phyloP scores from a whole-genome alignment of 2,888 invertebrate species.

The Melolontha melolontha region DNA sequence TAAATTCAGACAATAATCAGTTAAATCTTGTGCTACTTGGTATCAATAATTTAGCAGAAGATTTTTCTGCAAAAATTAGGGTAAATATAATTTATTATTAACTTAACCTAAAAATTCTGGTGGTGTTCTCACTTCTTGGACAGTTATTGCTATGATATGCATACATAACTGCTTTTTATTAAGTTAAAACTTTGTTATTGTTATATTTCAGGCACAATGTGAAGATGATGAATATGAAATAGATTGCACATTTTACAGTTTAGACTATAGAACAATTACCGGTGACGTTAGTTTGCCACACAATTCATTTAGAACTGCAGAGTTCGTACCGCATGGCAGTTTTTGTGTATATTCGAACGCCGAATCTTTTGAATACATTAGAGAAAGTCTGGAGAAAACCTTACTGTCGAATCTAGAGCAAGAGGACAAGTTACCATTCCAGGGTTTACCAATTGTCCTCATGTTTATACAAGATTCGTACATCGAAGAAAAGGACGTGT shows the following conservation, averaged over 20 bases:
- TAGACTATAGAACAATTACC: conserved; percentile 88
- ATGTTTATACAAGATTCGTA: conserved; percentile 89
- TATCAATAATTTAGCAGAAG: conserved; percentile 86
- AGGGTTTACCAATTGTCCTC: conserved; percentile 88
- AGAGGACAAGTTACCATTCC: conserved; percentile 88
- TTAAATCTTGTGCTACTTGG: conserved; percentile 92
- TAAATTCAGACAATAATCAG: conserved; percentile 76
- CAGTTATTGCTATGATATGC: too few relatives aligned
- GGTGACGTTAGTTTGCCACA: conserved; percentile 85
- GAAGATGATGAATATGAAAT: conserved; percentile 88
- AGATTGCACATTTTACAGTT: conserved; percentile 82
- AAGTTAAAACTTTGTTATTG: not conserved
- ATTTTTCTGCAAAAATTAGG: conserved; percentile 86
- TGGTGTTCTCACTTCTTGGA: too few relatives aligned
- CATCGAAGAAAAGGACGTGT: conserved; percentile 87
- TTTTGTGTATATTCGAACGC: conserved; percentile 92
- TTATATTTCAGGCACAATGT: conserved; percentile 75
- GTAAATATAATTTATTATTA: conserved; percentile 59
- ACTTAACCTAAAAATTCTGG: not conserved
- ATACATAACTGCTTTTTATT: too few relatives aligned
- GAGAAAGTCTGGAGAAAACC: conserved; percentile 91
- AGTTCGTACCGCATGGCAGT: conserved; percentile 92
- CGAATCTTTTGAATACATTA: conserved; percentile 91
- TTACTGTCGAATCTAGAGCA: conserved; percentile 89
- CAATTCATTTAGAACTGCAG: conserved; percentile 85